phyloP scores from a whole-genome alignment of 2,113 vertebrate genomes.

The Epinephelus cyanopodus region DNA sequence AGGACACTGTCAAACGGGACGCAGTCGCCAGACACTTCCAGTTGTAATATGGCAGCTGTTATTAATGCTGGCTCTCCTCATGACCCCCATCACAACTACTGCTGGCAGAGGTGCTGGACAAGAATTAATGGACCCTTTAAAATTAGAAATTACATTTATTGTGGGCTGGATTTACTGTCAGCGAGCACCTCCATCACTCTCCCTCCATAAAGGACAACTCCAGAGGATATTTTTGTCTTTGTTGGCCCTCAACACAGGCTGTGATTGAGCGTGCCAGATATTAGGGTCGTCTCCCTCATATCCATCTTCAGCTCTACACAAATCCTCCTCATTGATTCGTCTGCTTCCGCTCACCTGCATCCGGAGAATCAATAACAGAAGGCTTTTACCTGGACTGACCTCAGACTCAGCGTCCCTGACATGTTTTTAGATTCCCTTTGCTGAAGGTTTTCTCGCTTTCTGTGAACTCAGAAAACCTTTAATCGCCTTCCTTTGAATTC shows the following conservation, averaged over 20 bases:
- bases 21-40: conserved; percentile 37
- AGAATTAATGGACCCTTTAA: conserved; percentile 67
- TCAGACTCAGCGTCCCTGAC: neutral
- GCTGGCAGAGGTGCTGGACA: conserved; percentile 42
- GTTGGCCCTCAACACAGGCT: conserved; percentile 28
- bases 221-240: conserved; percentile 53
- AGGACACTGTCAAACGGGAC: conserved; percentile 58
- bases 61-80: conserved; percentile 67
- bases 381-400: conserved; percentile 50
- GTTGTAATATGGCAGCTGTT: conserved; percentile 51
- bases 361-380: conserved; percentile 37
- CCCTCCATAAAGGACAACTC: conserved; percentile 51
- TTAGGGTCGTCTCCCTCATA: conserved; percentile 20
- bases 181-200: conserved; percentile 39
- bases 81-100: conserved; percentile 65
- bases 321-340: conserved; percentile 37
- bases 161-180: conserved; percentile 53
- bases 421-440: neutral
- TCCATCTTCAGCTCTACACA: conserved; percentile 42
- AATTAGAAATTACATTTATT: conserved; percentile 69
- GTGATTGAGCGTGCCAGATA: conserved; percentile 46
- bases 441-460: neutral
- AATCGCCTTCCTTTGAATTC: conserved; percentile 24
- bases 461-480: conserved; percentile 11
- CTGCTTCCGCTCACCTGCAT: conserved; percentile 43